These are phyloP conservation scores for Tethya wilhelma DNA, from an alignment of 37 sponge, comb jelly and placozoan genomes.

Conservation along the genomic window DNA sequence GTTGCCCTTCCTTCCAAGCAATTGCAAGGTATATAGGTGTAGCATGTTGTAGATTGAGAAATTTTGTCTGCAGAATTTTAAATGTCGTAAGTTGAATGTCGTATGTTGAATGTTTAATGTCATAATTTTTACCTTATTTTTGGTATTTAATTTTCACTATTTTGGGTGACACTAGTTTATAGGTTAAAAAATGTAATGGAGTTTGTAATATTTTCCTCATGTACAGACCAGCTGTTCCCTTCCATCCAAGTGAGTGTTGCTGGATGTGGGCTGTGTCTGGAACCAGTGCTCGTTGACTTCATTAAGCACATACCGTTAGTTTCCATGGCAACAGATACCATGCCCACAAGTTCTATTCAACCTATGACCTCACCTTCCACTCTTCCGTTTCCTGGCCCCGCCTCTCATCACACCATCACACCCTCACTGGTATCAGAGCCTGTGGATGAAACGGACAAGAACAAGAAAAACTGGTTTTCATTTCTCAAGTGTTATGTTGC, in stretches of 20 bases:
- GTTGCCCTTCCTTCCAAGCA: constrained; percentile 15
- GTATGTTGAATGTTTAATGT: too few species aligned
- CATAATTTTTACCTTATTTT: neutral
- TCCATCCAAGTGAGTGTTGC: constrained; percentile 20
- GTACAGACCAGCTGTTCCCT: constrained; percentile 29
- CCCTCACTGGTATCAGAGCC: too few species aligned
- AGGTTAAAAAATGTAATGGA: neutral
- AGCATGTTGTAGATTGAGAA: neutral
- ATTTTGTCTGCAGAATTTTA: too few species aligned
- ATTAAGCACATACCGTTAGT: constrained; percentile 33
- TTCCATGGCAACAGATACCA: too few species aligned
- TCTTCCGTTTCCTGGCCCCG: neutral
- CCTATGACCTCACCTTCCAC: neutral
- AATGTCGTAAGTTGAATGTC: too few species aligned
- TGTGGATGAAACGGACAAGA: neutral
- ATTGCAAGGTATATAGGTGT: constrained; percentile 7
- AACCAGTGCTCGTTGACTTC: constrained; percentile 18
- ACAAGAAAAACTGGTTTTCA: too few species aligned
- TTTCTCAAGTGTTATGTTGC: too few species aligned
- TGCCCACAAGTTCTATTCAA: too few species aligned
- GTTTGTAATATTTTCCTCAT: neutral
- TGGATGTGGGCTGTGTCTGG: constrained; percentile 32
- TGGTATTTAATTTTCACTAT: neutral
- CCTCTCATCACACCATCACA: too few species aligned
- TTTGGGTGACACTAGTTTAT: neutral